phyloP scores from a whole-genome alignment of 2,797 vertebrate genomes.

The Clamator glandarius region DNA sequence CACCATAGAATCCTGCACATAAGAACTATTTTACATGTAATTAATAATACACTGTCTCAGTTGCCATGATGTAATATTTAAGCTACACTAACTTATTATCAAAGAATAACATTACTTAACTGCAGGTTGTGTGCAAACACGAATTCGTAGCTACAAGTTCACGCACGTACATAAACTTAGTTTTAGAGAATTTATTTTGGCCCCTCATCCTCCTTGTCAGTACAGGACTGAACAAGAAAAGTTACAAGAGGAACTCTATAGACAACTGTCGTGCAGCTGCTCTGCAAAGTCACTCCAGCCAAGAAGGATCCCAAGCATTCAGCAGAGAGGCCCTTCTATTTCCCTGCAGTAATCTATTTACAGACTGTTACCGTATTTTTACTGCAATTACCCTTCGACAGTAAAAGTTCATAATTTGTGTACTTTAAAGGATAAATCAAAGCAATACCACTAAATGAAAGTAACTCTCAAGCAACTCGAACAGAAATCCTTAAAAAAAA shows the following conservation, averaged over 20 bases:
- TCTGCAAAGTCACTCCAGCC: neutral
- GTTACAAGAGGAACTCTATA: neutral
- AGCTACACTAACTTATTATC: neutral
- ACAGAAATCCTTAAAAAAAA: neutral
- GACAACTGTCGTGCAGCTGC: neutral
- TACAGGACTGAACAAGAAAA: neutral
- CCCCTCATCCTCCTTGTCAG: neutral
- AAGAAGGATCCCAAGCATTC: neutral
- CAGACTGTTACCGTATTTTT: neutral
- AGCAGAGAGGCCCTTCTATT: neutral
- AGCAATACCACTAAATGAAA: neutral
- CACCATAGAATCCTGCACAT: neutral
- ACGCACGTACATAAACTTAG: rapidly evolving
- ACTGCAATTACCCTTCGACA: neutral
- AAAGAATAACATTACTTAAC: neutral
- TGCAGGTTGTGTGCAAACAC: neutral
- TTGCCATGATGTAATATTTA: neutral
- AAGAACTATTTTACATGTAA: neutral
- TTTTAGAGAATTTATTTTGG: neutral
- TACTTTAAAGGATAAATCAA: neutral
- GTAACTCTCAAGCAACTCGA: neutral
- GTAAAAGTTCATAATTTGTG: neutral
- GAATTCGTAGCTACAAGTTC: neutral
- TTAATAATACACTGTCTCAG: neutral
- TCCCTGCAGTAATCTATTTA: neutral